Evolutionary conservation across 35 echinoderm and acorn worm species (phyloP).

Genomic region (Ptychodera flava): DNA sequence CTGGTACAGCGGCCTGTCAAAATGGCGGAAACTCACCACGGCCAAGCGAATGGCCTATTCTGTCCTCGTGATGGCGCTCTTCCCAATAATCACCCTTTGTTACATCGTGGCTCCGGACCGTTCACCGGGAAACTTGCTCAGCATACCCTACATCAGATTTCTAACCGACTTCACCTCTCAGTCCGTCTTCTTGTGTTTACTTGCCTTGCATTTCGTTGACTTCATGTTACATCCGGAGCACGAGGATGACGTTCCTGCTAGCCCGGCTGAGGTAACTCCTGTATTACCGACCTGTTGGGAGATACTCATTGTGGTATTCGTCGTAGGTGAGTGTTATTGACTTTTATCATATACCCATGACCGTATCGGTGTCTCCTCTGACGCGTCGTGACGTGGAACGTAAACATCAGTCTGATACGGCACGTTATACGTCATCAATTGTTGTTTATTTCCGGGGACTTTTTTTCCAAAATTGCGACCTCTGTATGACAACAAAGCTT

Average conservation of each 20-base stretch:
- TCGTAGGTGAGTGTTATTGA: too few species aligned
- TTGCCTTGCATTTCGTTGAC: neutral
- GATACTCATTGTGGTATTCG: neutral
- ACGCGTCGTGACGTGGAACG: too few species aligned
- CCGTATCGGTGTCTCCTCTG: too few species aligned
- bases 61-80: neutral
- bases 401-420: too few species aligned
- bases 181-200: neutral
- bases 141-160: neutral
- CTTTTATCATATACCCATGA: too few species aligned
- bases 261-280: too few species aligned
- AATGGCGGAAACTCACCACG: neutral
- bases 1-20: neutral
- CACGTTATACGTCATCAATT: too few species aligned
- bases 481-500: too few species aligned
- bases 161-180: neutral
- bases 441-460: too few species aligned
- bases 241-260: too few species aligned
- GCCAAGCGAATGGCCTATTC: neutral
- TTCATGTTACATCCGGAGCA: too few species aligned
- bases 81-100: neutral
- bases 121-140: neutral
- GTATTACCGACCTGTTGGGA: neutral
- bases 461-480: too few species aligned
- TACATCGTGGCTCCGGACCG: neutral